Evolutionary conservation across 2,113 vertebrate species (phyloP), one percentile per base, ranked within the genome.

Genomic region (Bambusicola thoracicus): DNA sequence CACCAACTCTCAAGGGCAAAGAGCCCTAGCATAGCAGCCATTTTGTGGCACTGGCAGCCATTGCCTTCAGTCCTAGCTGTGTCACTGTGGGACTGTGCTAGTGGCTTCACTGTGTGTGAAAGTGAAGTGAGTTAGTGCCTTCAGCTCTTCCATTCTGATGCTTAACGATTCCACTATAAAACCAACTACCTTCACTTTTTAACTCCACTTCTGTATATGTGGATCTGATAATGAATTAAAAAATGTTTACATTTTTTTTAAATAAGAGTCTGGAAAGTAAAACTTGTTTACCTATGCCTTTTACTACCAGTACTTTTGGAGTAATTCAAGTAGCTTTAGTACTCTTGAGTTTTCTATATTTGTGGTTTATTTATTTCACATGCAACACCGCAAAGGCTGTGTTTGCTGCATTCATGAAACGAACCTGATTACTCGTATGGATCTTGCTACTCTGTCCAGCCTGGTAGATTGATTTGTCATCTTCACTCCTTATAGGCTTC

Each of bases 1-100:
- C 58, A 87, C 18, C 29, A 74, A 18, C 18, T 81, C 43, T 92
- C 85, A 97, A 96, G 92, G 89, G 55, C 89, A 89, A 51, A 91
- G 69, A 92, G 34, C 34, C 58, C 15, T 18, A 66, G 15, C 9
- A 43, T 55, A 77, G 11, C 3, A 20, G 29, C 41, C n/a, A 15
- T 85, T 93, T 29, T 90, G 30, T 9, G 3, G 24, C 41, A 82
- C 3, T 2, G 21, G 21, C 29, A 55, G 41, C 44, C 43, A 24
- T 32, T 69, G 24, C 17, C 25, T 69, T 4, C 11, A 63, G 29
- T 51, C 53, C 10, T 16, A 44, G 15, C 24, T 0, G 0, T 48
- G 22, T 63, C 20, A 48, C 51, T 4, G 4, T 1, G 53, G 8
- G 7, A 5, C 29, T 75, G 34, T 75, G 34, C 58, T 78, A 21